These are phyloP conservation scores for Epinephelus awoara DNA, from an alignment of 2,797 vertebrate genomes.

Conservation along the genomic window DNA sequence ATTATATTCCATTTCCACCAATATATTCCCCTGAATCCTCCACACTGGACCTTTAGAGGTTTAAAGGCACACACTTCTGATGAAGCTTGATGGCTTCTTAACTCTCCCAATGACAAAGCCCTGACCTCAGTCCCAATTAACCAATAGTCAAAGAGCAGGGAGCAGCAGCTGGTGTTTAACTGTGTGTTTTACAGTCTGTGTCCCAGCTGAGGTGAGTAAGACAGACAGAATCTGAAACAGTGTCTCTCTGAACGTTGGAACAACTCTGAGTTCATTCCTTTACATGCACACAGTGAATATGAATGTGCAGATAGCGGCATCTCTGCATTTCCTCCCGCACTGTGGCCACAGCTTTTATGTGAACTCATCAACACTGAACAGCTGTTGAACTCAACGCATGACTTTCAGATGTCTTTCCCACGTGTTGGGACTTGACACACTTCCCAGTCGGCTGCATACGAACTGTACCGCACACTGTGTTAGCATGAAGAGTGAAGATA, in stretches of 20 bases:
- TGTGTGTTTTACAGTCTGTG: constrained; percentile 24
- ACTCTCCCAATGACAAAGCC: background rate
- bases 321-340: background rate
- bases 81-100: background rate
- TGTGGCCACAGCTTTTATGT: constrained; percentile 18
- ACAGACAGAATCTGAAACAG: background rate
- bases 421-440: constrained; percentile 7
- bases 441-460: background rate
- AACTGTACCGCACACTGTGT: background rate
- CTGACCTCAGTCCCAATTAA: constrained; percentile 22
- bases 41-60: no score
- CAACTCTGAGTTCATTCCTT: background rate
- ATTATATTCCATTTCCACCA: no score
- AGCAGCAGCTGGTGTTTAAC: constrained; percentile 34
- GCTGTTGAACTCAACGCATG: constrained; percentile 8
- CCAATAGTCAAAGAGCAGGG: constrained; percentile 1
- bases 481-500: constrained; percentile 8
- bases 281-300: background rate
- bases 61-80: no score
- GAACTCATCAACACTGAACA: constrained; percentile 35
- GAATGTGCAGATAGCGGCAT: constrained; percentile 2
- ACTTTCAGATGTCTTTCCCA: constrained; percentile 10
- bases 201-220: constrained; percentile 28
- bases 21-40: no score
- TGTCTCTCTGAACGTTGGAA: background rate